Conservation (phyloP, 2,888 invertebrate species). For the Papilio gigon region DNA sequence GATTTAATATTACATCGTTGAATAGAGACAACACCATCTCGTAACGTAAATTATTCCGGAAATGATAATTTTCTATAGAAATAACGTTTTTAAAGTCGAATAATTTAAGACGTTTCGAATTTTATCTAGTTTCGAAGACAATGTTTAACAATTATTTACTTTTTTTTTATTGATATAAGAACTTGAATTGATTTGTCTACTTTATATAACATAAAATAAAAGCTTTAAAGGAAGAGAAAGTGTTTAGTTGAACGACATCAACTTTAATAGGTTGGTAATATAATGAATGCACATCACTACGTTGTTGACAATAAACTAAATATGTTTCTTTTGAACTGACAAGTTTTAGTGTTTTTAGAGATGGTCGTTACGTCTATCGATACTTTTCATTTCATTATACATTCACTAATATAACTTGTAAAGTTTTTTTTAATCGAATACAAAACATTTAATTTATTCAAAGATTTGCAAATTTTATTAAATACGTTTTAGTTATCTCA, state of each 20-base stretch:
- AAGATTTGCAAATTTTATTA: background rate
- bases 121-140: no score
- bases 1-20: slow-evolving; percentile 5
- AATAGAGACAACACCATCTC: background rate
- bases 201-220: background rate
- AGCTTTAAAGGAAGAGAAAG: background rate
- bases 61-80: background rate
- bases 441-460: slow-evolving; percentile 9
- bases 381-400: slow-evolving; percentile 13
- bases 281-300: background rate
- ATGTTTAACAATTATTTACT: no score
- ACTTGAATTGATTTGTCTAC: no score
- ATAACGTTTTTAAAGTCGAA: background rate
- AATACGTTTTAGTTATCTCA: slow-evolving; percentile 1
- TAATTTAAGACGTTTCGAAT: no score
- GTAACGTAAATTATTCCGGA: background rate
- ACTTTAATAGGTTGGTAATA: background rate
- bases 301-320: background rate
- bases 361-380: slow-evolving; percentile 11
- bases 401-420: slow-evolving; percentile 7
- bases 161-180: no score
- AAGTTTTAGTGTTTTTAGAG: background rate
- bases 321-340: background rate
- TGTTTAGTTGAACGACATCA: background rate
- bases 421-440: background rate